Base-by-base conservation (phyloP, 1,140 invertebrate genomes). In the Aphelenchoides fujianensis region DNA sequence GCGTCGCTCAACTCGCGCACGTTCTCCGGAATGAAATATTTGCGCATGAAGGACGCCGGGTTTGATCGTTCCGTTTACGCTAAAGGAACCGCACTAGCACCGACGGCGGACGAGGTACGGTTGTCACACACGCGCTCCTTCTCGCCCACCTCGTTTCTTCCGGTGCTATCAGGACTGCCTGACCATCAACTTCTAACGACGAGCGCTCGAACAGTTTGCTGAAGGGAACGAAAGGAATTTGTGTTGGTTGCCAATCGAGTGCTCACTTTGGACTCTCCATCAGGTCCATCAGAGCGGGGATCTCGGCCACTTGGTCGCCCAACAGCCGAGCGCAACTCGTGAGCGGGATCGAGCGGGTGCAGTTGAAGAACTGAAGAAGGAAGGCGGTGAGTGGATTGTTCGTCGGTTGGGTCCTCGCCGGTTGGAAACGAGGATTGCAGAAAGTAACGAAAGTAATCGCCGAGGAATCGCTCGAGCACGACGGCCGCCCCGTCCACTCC, bases 361-460 rank as follows among this genome's bases (percentile, higher is more conserved):
- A 59, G 34, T 59, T 59, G 19, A 59, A 7, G 34, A 59, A 59
- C 55, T 59, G 19, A 59, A 59, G 7, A 48, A 48, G 23, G 41
- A 12, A 48, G 23, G 23, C 41, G n/a, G n/a, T n/a, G n/a, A n/a
- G n/a, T n/a, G n/a, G n/a, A n/a, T n/a, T n/a, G n/a, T n/a, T 48
- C 23, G 41, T 48, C 34, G 55, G 28, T 7, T 7, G 7, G 7
- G 5, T 59, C 5, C 5, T 59, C 28, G 34, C 5, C 55, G 28
- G 55, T 59, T 19, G 5, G n/a, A 59, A 7, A 59, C 19, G 55
- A 59, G 27, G 55, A 59, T 27, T 23, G 27, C 5, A 7, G 12
- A 59, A 59, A 59, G 23, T 59, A 7, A 30, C 19, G 55, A 59
- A 59, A 23, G 34, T 59, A 59, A 7, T 5, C 19, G 55, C 5